Percentiles rank a stretch among this genome's conserved stretches.
Conservation (phyloP, 2,888 invertebrate species). For the Rotaria macrura region DNA sequence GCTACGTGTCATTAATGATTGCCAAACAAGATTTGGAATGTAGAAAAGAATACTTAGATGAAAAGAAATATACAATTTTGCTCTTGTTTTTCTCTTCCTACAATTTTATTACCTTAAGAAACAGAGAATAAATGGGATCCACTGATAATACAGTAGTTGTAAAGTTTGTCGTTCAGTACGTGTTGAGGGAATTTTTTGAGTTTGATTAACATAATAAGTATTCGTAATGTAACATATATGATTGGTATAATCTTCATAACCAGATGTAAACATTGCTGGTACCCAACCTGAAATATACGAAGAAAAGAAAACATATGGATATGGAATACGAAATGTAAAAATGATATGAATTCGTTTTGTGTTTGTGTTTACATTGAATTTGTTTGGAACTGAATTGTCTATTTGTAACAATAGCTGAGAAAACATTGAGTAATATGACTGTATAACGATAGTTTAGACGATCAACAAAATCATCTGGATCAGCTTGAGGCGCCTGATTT, state of each 20-base stretch:
- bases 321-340: not conserved
- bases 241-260: conserved; percentile 23
- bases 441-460: conserved; percentile 23
- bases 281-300: conserved; percentile 7
- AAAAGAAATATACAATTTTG: not conserved
- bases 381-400: conserved; percentile 21
- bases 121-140: conserved; percentile 34
- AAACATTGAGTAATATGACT: not conserved
- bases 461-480: conserved; percentile 21
- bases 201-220: conserved; percentile 34
- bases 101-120: not conserved
- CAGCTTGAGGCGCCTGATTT: not conserved
- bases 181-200: conserved; percentile 26
- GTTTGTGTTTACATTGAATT: conserved; percentile 6
- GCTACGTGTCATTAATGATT: conserved; percentile 5
- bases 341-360: not conserved
- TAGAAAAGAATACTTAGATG: not conserved
- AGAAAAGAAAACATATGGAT: no score
- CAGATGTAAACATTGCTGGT: conserved; percentile 13
- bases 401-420: conserved; percentile 21
- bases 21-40: conserved; percentile 19
- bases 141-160: conserved; percentile 34
- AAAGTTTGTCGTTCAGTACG: not conserved
- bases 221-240: conserved; percentile 34
- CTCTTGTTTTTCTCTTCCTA: not conserved